Conservation (phyloP, 2,797 vertebrate genomes). For the Catamblyrhynchus diadema region DNA sequence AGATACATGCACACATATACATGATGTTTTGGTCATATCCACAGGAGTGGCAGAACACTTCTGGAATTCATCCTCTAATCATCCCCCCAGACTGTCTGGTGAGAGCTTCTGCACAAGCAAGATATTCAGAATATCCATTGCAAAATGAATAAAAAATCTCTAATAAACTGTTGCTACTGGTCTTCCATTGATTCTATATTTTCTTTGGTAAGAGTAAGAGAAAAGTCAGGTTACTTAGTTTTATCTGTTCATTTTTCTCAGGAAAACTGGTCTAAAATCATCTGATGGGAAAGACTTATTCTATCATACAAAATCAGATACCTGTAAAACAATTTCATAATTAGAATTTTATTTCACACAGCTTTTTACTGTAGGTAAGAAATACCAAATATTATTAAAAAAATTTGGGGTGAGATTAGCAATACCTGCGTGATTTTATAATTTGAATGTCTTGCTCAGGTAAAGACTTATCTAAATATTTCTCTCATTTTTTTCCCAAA, state of each 20-base stretch:
- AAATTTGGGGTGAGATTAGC: neutral
- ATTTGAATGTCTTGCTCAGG: neutral
- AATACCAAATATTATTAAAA: neutral
- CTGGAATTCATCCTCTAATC: neutral
- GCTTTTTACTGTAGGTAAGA: neutral
- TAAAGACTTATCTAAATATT: neutral
- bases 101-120: neutral
- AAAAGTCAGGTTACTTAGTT: neutral
- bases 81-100: neutral
- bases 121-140: neutral
- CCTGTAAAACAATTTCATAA: neutral
- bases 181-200: neutral
- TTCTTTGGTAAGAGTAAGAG: neutral
- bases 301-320: neutral
- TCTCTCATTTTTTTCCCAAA: neutral
- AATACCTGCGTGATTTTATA: neutral
- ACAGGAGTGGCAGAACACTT: neutral
- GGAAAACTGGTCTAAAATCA: neutral
- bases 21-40: neutral
- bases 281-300: neutral
- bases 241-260: neutral
- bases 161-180: neutral
- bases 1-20: fast-evolving
- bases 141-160: neutral
- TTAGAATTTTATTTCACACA: neutral